Conservation (phyloP, 2,888 invertebrate species). For the Polyploca ridens region DNA sequence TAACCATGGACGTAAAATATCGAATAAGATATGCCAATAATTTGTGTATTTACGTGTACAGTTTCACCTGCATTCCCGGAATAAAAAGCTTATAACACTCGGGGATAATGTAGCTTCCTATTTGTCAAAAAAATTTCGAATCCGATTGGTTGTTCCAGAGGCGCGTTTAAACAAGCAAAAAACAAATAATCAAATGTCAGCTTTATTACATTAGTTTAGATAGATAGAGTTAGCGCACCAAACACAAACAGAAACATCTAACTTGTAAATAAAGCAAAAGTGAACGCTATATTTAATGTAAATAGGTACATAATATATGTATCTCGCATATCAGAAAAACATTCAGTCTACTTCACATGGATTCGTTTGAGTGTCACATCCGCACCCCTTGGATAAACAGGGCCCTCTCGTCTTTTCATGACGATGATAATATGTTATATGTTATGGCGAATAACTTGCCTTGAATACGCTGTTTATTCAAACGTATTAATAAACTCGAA, state of each 20-base stretch:
- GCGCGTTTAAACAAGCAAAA: too few species aligned
- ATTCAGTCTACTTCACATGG: conserved; percentile 36
- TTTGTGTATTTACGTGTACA: too few species aligned
- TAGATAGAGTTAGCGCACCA: neutral
- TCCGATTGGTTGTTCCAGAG: too few species aligned
- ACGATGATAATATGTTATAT: neutral
- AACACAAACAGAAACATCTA: neutral
- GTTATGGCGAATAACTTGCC: neutral
- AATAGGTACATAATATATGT: conserved; percentile 31
- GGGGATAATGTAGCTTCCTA: too few species aligned
- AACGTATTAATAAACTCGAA: too few species aligned
- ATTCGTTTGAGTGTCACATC: conserved; percentile 36
- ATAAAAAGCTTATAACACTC: too few species aligned
- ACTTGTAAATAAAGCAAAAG: neutral
- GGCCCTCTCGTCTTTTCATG: conserved; percentile 20
- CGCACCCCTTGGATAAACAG: conserved; percentile 43
- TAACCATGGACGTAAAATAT: too few species aligned
- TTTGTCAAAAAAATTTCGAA: too few species aligned
- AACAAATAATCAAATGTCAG: too few species aligned
- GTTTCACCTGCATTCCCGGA: too few species aligned
- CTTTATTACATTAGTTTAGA: too few species aligned
- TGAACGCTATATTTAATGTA: neutral
- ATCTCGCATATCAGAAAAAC: conserved; percentile 29
- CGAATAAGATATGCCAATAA: too few species aligned
- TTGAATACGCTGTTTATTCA: neutral